Percentiles rank a stretch among this genome's conserved stretches.
phyloP scores from a whole-genome alignment of 2,113 vertebrate genomes.

The Neoarius graeffei region DNA sequence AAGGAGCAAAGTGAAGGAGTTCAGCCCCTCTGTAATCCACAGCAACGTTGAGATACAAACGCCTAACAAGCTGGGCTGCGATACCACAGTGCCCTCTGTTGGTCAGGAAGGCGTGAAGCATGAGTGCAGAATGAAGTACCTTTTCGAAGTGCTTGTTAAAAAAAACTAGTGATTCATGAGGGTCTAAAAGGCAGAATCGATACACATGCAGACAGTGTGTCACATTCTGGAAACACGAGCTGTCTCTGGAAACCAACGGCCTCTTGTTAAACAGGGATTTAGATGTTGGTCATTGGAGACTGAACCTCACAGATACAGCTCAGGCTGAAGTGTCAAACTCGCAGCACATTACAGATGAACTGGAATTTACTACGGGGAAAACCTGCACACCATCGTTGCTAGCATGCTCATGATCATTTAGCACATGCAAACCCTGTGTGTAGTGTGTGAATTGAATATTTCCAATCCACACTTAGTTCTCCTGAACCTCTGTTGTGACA shows the following conservation, averaged over 20 bases:
- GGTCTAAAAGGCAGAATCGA: conserved; percentile 22
- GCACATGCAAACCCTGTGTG: neutral
- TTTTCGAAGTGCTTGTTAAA: conserved; percentile 12
- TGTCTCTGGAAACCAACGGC: neutral
- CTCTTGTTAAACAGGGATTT: conserved; percentile 20
- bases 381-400: neutral
- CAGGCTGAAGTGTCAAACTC: neutral
- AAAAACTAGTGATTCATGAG: conserved; percentile 39
- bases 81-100: conserved; percentile 51
- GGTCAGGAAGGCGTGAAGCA: neutral
- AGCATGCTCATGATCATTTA: neutral
- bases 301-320: neutral
- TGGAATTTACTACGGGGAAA: neutral
- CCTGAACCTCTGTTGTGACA: neutral
- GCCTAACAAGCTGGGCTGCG: no score
- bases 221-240: conserved; percentile 20
- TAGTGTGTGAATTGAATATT: conserved; percentile 4
- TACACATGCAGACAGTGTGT: conserved; percentile 16
- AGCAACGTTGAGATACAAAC: neutral
- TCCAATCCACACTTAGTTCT: neutral
- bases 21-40: conserved; percentile 1
- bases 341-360: neutral
- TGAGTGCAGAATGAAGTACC: neutral
- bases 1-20: conserved; percentile 13
- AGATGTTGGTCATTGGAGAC: neutral